phyloP scores from a whole-genome alignment of 2,888 invertebrate genomes.

The Standfussiana lucernea region DNA sequence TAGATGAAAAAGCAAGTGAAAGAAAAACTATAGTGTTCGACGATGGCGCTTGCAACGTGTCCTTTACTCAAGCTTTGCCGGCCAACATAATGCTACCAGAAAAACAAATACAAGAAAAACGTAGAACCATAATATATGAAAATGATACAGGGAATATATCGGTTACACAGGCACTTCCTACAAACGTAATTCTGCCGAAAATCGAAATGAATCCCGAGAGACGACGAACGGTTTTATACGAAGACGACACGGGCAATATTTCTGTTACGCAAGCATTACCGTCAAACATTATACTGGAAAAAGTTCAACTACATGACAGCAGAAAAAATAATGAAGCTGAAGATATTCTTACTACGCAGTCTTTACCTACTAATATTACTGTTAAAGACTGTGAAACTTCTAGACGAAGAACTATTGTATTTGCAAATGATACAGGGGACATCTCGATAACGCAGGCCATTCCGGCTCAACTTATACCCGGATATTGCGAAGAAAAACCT shows the following conservation, averaged over 20 bases:
- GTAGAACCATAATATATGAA: conserved; percentile 61
- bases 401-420: conserved; percentile 60
- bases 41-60: conserved; percentile 64
- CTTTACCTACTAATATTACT: conserved; percentile 11
- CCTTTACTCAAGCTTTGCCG: conserved; percentile 68
- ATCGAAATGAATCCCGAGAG: conserved; percentile 11
- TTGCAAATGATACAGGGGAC: conserved; percentile 62
- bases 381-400: conserved; percentile 22
- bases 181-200: conserved; percentile 47
- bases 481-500: not conserved
- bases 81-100: conserved; percentile 35
- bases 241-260: conserved; percentile 39
- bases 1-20: conserved; percentile 39
- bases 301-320: not conserved
- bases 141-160: conserved; percentile 64
- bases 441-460: conserved; percentile 67
- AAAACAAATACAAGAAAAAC: conserved; percentile 36
- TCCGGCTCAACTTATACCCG: conserved; percentile 23
- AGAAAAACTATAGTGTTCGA: conserved; percentile 64
- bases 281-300: conserved; percentile 41
- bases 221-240: conserved; percentile 24
- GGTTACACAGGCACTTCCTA: conserved; percentile 62
- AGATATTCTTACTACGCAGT: not conserved
- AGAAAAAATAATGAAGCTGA: not conserved
- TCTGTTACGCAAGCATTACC: conserved; percentile 55